Conservation (phyloP, 2,797 vertebrate species). For the Erpetoichthys calabaricus region DNA sequence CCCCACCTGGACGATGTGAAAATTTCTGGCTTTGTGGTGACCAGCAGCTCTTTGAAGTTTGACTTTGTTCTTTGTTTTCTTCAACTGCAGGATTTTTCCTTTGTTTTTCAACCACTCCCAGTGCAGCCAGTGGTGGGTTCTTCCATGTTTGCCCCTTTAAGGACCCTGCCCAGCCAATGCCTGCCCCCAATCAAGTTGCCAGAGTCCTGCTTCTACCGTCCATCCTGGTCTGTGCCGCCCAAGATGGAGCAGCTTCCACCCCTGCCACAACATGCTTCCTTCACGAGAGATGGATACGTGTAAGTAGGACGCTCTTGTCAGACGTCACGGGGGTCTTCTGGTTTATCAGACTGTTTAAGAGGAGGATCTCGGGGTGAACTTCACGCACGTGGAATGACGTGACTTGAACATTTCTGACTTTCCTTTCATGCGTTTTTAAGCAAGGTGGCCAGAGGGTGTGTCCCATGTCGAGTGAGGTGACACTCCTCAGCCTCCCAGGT, state of each 20-base stretch:
- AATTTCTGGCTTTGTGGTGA: not conserved
- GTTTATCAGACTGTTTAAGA: not conserved
- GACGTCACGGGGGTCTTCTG: not conserved
- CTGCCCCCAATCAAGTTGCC: slow-evolving; percentile 79
- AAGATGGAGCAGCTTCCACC: slow-evolving; percentile 80
- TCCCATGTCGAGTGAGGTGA: too few species aligned
- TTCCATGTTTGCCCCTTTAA: slow-evolving; percentile 80
- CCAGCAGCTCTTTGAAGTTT: not conserved
- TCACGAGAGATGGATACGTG: slow-evolving; percentile 84
- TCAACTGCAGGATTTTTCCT: slow-evolving; percentile 44
- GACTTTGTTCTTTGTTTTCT: not conserved
- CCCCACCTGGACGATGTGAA: too few species aligned
- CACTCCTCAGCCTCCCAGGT: too few species aligned
- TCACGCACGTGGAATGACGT: too few species aligned
- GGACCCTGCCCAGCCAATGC: slow-evolving; percentile 81
- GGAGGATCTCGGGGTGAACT: too few species aligned
- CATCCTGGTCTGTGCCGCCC: slow-evolving; percentile 81
- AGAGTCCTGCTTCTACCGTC: slow-evolving; percentile 83
- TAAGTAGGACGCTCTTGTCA: slow-evolving; percentile 32
- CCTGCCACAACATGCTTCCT: slow-evolving; percentile 55
- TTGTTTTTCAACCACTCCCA: slow-evolving; percentile 43
- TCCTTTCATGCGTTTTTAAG: too few species aligned
- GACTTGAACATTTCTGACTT: too few species aligned
- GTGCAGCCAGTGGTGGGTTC: slow-evolving; percentile 71
- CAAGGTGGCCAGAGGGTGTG: too few species aligned